Percentiles rank a stretch among this genome's conserved stretches.
Conservation (phyloP, 2,797 vertebrate genomes). For the Botia kubotai region DNA sequence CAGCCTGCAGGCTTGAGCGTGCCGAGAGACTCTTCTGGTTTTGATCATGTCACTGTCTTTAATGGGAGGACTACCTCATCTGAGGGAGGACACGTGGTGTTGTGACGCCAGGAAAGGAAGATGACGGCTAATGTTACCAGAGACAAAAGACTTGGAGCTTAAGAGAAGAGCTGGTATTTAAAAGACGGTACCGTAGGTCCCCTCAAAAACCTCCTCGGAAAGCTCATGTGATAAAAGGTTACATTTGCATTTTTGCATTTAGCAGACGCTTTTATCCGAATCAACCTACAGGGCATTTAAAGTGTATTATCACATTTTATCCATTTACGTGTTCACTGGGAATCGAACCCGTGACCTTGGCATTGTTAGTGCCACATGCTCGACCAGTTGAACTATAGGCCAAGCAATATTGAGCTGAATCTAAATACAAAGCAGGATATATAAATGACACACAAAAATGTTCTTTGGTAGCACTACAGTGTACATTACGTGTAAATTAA, state of each 20-base stretch:
- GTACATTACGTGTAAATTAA: background rate
- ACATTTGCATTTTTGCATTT: conserved; percentile 3
- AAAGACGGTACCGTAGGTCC: background rate
- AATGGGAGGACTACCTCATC: conserved; percentile 62
- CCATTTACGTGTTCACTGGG: background rate
- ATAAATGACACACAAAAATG: background rate
- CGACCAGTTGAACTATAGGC: too few relatives aligned
- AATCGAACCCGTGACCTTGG: background rate
- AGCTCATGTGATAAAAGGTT: conserved; percentile 7
- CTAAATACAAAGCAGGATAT: background rate
- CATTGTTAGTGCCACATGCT: background rate
- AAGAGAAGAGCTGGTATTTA: conserved; percentile 1
- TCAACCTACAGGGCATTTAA: background rate
- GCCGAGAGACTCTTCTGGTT: conserved; percentile 57
- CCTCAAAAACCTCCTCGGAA: background rate
- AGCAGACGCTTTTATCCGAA: background rate
- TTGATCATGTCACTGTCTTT: conserved; percentile 60
- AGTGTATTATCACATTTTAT: conserved; percentile 1
- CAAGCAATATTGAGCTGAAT: background rate
- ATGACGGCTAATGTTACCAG: conserved; percentile 23
- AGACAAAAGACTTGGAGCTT: background rate
- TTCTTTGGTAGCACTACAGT: background rate
- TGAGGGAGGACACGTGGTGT: conserved; percentile 72
- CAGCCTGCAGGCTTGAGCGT: conserved; percentile 30
- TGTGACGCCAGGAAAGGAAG: conserved; percentile 49